A percentile compares a stretch with the other conserved stretches of the same genome.
These are phyloP conservation scores for Clarias batrachus DNA, from an alignment of 2,113 vertebrate species.

Conservation along the genomic window DNA sequence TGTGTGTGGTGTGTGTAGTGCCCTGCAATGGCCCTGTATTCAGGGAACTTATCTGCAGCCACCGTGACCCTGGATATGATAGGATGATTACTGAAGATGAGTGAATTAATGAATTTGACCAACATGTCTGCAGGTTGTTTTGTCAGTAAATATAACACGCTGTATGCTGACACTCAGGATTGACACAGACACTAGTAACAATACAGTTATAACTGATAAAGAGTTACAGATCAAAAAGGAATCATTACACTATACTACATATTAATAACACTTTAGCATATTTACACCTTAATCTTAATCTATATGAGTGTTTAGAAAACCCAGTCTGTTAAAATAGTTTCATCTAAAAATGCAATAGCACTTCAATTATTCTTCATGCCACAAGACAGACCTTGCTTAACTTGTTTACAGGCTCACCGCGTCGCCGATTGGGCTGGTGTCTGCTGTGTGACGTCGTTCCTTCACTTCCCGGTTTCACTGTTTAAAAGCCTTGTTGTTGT, in stretches of 20 bases:
- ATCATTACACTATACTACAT: not conserved
- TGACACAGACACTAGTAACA: not conserved
- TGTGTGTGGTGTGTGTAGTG: not conserved
- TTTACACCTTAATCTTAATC: not conserved
- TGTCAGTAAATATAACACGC: not conserved
- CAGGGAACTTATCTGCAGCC: not conserved
- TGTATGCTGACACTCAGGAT: not conserved
- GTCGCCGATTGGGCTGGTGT: not conserved
- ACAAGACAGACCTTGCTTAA: not conserved
- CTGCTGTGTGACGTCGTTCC: not conserved
- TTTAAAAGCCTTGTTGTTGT: conserved; percentile 8
- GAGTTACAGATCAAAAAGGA: not conserved
- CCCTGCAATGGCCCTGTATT: not conserved
- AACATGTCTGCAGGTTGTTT: not conserved
- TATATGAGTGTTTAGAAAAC: not conserved
- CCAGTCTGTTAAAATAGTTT: not conserved
- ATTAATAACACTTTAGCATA: not conserved
- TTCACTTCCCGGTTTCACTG: not conserved
- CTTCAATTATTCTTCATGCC: not conserved
- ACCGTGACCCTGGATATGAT: not conserved
- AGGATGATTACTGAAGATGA: not conserved
- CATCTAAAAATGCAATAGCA: not conserved
- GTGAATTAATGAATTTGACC: not conserved
- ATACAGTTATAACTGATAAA: not conserved
- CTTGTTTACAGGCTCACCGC: not conserved